phyloP scores from a whole-genome alignment of 2,113 vertebrate genomes.

The Nothoprocta pentlandii region DNA sequence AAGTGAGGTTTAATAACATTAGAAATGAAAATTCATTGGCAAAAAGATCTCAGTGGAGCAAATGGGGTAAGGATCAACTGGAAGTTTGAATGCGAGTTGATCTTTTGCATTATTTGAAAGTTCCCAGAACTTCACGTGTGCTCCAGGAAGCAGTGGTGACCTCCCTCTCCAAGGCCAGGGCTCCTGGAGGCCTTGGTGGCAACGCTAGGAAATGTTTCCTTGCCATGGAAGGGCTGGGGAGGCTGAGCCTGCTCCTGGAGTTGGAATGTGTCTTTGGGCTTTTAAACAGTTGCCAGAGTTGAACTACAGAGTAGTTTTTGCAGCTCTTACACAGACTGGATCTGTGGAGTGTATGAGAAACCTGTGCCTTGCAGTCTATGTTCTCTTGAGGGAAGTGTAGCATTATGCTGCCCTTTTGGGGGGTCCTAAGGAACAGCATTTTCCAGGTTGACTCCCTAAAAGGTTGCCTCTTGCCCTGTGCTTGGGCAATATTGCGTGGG shows the following conservation, averaged over 20 bases:
- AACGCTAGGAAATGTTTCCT: not conserved
- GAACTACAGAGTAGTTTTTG: not conserved
- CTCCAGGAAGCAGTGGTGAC: not conserved
- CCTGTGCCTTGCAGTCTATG: no score
- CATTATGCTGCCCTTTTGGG: not conserved
- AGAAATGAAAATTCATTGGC: not conserved
- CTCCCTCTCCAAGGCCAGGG: not conserved
- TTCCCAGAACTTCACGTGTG: not conserved
- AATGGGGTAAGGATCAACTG: constrained; percentile 6
- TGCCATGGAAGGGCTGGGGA: no score
- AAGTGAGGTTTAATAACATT: not conserved
- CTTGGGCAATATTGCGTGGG: not conserved
- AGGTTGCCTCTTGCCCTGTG: not conserved
- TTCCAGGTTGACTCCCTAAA: not conserved
- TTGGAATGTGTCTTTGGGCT: not conserved
- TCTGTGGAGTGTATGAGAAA: not conserved
- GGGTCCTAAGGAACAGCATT: not conserved
- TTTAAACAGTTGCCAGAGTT: not conserved
- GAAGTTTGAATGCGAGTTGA: not conserved
- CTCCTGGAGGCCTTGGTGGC: not conserved
- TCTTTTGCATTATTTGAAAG: not conserved
- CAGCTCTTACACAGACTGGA: not conserved
- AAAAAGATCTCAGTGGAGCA: not conserved
- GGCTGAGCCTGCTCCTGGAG: not conserved
- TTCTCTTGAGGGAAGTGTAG: not conserved